phyloP scores from a whole-genome alignment of 2,888 invertebrate species.

The Heliconius ethilla region DNA sequence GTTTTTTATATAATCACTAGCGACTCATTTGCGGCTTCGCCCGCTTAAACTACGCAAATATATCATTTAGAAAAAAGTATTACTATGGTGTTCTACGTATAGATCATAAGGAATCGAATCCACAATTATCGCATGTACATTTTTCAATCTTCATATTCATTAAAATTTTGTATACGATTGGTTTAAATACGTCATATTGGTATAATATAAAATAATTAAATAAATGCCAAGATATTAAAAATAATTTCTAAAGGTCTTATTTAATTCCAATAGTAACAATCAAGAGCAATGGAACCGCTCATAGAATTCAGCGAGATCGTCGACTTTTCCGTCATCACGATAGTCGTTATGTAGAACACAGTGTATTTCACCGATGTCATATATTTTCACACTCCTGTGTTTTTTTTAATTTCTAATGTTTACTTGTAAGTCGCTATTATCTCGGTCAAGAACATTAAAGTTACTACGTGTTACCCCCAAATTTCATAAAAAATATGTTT shows the following conservation, averaged over 20 bases:
- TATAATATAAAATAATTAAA: no score
- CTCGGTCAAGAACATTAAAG: conserved; percentile 5
- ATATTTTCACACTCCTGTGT: conserved; percentile 8
- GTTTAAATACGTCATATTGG: no score
- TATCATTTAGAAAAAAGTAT: no score
- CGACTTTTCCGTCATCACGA: conserved; percentile 49
- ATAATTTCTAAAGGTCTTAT: neutral
- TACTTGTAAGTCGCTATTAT: neutral
- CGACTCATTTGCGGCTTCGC: no score
- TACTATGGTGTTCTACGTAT: no score
- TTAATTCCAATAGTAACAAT: neutral
- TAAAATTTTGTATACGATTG: no score
- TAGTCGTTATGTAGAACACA: conserved; percentile 32
- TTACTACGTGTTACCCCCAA: neutral
- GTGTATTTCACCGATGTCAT: conserved; percentile 37
- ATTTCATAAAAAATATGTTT: neutral
- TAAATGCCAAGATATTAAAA: neutral
- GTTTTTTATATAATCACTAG: neutral
- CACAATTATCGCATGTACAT: no score
- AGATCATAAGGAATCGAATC: no score
- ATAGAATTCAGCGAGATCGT: conserved; percentile 50
- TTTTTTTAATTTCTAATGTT: conserved; percentile 24
- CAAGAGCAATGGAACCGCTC: conserved; percentile 47
- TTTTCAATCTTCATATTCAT: no score
- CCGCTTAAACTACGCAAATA: no score